phyloP scores from a whole-genome alignment of 2,113 vertebrate genomes.

The Periophthalmodon schlosseri region DNA sequence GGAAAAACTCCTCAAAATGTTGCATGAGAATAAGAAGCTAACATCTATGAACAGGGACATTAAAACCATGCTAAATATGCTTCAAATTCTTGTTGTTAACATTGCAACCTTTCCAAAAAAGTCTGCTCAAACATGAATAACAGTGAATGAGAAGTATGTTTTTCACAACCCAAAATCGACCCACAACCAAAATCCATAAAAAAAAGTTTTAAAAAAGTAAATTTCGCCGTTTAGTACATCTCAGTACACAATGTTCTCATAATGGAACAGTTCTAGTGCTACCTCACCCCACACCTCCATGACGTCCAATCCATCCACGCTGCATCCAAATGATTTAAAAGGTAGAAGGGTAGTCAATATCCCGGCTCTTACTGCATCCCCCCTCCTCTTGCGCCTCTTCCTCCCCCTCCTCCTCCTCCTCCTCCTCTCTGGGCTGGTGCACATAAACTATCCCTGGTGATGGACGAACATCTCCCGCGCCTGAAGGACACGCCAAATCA shows the following conservation, averaged over 20 bases:
- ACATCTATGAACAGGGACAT: no score
- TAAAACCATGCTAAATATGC: no score
- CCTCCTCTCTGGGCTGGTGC: constrained; percentile 7
- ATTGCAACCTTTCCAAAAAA: no score
- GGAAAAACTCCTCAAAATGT: no score
- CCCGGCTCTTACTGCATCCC: not conserved
- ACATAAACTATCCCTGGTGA: constrained; percentile 49
- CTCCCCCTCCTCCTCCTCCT: not conserved
- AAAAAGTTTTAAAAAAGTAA: not conserved
- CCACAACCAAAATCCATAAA: not conserved
- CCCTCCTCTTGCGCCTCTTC: not conserved
- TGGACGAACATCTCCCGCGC: constrained; percentile 15
- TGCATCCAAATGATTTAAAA: constrained; percentile 31
- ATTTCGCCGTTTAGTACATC: not conserved
- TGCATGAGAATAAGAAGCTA: no score
- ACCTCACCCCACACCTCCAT: constrained; percentile 11
- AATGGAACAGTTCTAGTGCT: constrained; percentile 19
- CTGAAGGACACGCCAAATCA: constrained; percentile 47
- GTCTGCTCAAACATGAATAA: not conserved
- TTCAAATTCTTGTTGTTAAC: no score
- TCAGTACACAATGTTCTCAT: constrained; percentile 17
- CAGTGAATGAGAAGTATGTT: not conserved
- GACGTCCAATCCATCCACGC: constrained; percentile 4
- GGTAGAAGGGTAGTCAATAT: constrained; percentile 21
- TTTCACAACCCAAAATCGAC: no score